Conservation (phyloP, 2,113 vertebrate genomes). For the Xenopus borealis region DNA sequence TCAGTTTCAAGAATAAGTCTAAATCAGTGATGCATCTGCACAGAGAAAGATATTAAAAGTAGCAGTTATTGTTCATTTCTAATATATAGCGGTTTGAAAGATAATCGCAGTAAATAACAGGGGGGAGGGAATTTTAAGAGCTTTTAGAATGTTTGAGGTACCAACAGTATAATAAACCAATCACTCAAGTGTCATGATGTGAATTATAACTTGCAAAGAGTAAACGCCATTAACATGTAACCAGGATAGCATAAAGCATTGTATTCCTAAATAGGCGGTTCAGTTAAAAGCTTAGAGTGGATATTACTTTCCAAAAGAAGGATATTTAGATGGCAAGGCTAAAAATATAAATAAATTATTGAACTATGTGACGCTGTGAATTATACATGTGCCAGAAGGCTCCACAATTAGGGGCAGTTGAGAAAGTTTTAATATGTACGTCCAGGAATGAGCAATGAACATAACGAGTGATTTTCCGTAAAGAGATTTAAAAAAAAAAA, state of each 20-base stretch:
- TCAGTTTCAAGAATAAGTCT: conserved; percentile 8
- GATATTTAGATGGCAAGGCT: conserved; percentile 38
- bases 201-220: conserved; percentile 47
- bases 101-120: conserved; percentile 43
- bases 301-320: conserved; percentile 44
- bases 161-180: conserved; percentile 46
- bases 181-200: conserved; percentile 46
- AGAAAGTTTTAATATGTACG: background rate
- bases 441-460: no score
- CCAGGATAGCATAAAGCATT: conserved; percentile 44
- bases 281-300: conserved; percentile 45
- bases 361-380: conserved; percentile 17
- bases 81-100: conserved; percentile 33
- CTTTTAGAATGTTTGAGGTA: conserved; percentile 45
- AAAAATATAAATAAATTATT: conserved; percentile 43
- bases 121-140: conserved; percentile 44
- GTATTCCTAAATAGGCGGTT: conserved; percentile 44
- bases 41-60: conserved; percentile 27
- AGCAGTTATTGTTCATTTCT: conserved; percentile 34
- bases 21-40: conserved; percentile 25
- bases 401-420: background rate
- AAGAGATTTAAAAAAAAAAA: no score
- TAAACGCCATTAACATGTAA: conserved; percentile 46
- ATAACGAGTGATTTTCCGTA: no score
- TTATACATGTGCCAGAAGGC: conserved; percentile 14